Evolutionary conservation across 2,888 invertebrate genomes (phyloP), one percentile per base, ranked within the genome.

Genomic region (Galerucella nymphaeae): DNA sequence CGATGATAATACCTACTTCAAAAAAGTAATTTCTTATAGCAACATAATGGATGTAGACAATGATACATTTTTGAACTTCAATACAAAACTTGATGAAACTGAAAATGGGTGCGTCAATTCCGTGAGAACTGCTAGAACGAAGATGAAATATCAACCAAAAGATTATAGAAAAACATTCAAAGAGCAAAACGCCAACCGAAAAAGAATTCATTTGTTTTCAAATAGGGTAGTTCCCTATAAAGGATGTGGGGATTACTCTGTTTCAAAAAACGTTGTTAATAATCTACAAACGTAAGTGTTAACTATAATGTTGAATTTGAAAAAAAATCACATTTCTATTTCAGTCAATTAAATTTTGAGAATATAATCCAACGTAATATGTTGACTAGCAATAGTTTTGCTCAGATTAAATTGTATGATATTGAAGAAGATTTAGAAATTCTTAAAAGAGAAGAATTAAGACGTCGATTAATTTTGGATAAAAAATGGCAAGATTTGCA

Each of bases 401-500:
- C 53, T 23, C 50, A 13, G 13, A 63, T 53, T 42, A 45, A 59
- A 30, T 63, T 55, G 10, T 14, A 55, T 20, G 42, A 70, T 16
- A 18, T 63, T 16, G 63, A 70, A 57, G 57, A 57, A 10, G 30
- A 64, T 6, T 45, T 70, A 38, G 41, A 13, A 55, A 16, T 10
- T 10, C 6, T 57, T 2, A 70, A 14, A 63, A 18, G 11, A 6
- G 30, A 70, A n/a, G 70, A 53, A 16, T 16, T 41, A 30, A 57
- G 23, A 30, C 42, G 63, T 16, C 55, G 53, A 55, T 14, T 57
- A 57, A 55, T 18, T 20, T 63, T 70, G 57, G 30, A 63, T 16
- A 6, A 64, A 45, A 41, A 57, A 41, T 70, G 63, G 70, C 63
- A 63, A 30, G 30, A 63, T 42, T 20, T 70, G n/a, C 14, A 70